Evolutionary conservation across 2,888 invertebrate species (phyloP), one percentile per base, ranked within the genome.

Genomic region (Anoncus sp.): DNA sequence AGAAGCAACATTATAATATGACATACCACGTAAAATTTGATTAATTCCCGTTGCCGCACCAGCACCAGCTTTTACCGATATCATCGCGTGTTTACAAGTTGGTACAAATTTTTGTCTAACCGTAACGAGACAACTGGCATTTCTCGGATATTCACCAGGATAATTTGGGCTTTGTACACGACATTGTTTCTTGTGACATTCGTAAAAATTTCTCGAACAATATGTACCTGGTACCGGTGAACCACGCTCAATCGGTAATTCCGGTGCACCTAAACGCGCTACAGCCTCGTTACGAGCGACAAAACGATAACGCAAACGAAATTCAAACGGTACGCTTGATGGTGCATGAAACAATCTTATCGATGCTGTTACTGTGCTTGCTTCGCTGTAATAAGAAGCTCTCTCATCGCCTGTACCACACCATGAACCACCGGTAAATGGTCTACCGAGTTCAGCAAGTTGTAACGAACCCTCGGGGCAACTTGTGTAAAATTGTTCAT

Each of bases 51-150:
- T 10, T 9, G 10, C 38, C 5, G 12, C 38, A 38, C 9, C 38
- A 12, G 6, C 6, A 38, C 87, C 86, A 0, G 86, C 85, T 71
- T 87, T 90, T 4, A 97, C 96, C 18, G 96, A 95, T 85, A 98
- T 96, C 96, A 97, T 97, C 43, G 97, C 97, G 91, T 97, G 97
- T 90, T 97, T 97, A 91, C 97, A 97, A 53, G 96, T 96, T 14
- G 97, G 97, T 80, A 97, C 95, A 47, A 84, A 79, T 90, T 96
- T 96, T 91, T 97, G 97, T 45, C 97, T 94, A 82, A 97, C 93
- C 81, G 96, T 96, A 94, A 97, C 97, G 91, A 97, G 96, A 91
- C 98, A 98, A 77, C 97, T 97, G 24, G 98, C 97, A 92, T 98
- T 98, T 82, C 98, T 92, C 7, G 95, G 96, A 87, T 96, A 96